Base-by-base conservation (phyloP, 2,888 invertebrate genomes). In the Acronicta leporina region DNA sequence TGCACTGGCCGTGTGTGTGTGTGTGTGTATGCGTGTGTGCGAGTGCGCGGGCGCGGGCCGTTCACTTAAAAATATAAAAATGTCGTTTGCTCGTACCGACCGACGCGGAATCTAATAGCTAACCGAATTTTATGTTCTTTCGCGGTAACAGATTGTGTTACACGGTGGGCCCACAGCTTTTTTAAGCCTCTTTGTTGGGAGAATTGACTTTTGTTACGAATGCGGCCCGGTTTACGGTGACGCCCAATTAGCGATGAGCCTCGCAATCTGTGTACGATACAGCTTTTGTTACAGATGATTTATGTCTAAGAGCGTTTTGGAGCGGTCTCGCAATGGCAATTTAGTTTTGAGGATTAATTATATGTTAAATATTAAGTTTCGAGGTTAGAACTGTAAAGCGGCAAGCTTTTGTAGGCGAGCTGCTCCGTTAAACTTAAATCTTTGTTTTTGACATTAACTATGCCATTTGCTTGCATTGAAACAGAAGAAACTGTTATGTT, bases 281-380 rank as follows among this genome's bases (percentile, higher is more conserved):
- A 77, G 78, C 90, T 90, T 91, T 92, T 92, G 92, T 92, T 90
- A 85, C 84, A 67, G 49, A 80, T 91, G 92, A 92, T 92, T 92
- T 92, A 92, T 88, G 89, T 77, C 81, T 79, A 82, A 74, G 81
- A 80, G 71, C 74, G 71, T 65, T 70, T 63, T 53, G 64, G 50
- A 70, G 71, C 53, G 65, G 67, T 63, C 68, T 73, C 74, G 77
- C 75, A 79, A 79, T 81, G 79, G 72, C 79, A 71, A 81, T 82
- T 80, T 79, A 67, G 76, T 81, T 82, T 77, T 73, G 64, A 59
- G 63, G 63, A 76, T 76, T 83, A 80, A 81, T 83, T 80, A 76
- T 80, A 79, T 68, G 75, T 79, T 72, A 68, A 75, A 76, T 78
- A 77, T 77, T 78, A 77, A 74, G 74, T 79, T 83, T 76, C 75